Percentiles rank a stretch among this genome's conserved stretches.
These are phyloP conservation scores for Pygmarrhopalites habei DNA, from an alignment of 1,140 invertebrate species.

Conservation along the genomic window DNA sequence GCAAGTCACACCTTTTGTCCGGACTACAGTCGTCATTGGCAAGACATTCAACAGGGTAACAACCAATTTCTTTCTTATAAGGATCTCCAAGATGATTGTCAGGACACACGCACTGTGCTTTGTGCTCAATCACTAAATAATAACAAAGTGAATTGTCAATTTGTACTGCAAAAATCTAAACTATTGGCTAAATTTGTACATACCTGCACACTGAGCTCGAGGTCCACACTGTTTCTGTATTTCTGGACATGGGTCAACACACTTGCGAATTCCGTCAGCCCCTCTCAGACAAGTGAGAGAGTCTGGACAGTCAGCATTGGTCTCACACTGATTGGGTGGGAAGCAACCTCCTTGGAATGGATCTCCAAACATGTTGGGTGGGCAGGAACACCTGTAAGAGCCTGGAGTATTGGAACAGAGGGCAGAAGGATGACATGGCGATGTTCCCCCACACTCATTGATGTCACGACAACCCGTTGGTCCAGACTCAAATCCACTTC, in stretches of 20 bases:
- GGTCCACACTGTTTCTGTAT: conserved; percentile 53
- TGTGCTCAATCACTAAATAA: conserved; percentile 64
- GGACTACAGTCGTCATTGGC: conserved; percentile 63
- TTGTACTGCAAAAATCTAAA: too few species aligned
- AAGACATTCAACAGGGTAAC: conserved; percentile 70
- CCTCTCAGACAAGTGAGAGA: conserved; percentile 62
- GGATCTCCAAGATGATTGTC: conserved; percentile 72
- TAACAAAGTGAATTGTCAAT: too few species aligned
- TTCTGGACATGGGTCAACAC: conserved; percentile 63
- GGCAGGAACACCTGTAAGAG: conserved; percentile 70
- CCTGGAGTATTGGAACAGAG: conserved; percentile 70
- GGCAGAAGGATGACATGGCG: conserved; percentile 69
- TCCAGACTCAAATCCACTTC: conserved; percentile 58
- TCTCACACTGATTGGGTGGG: conserved; percentile 61
- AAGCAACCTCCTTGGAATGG: conserved; percentile 61
- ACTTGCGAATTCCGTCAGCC: conserved; percentile 48
- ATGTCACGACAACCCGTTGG: conserved; percentile 66
- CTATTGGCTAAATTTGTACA: too few species aligned
- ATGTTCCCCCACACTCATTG: conserved; percentile 64
- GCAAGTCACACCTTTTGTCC: conserved; percentile 64
- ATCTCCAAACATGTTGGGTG: conserved; percentile 66
- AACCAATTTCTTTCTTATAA: conserved; percentile 49
- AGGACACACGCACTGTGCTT: conserved; percentile 61
- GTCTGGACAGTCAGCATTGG: conserved; percentile 60
- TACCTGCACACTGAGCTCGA: conserved; percentile 62